A percentile compares a stretch with the other conserved stretches of the same genome.
phyloP scores from a whole-genome alignment of 1,140 invertebrate genomes.

The Drosophila sturtevanti region DNA sequence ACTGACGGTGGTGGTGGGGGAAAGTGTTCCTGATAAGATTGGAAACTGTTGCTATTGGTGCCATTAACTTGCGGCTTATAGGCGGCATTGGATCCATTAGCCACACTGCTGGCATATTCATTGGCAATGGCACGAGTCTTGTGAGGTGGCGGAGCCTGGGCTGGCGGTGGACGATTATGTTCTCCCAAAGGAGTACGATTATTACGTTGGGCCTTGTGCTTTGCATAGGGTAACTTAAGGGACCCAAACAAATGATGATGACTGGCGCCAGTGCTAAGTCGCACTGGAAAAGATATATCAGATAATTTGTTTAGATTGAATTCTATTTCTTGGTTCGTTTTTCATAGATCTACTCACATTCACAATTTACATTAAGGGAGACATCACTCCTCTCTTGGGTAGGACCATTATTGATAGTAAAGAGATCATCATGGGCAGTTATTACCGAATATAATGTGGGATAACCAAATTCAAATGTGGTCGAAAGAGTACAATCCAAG shows the following conservation, averaged over 20 bases:
- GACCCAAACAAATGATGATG: conserved; percentile 53
- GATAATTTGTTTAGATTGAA: background rate
- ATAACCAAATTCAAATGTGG: conserved; percentile 81
- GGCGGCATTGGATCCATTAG: conserved; percentile 1
- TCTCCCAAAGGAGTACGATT: conserved; percentile 49
- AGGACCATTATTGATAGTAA: conserved; percentile 52
- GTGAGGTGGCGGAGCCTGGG: conserved; percentile 47
- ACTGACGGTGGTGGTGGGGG: background rate
- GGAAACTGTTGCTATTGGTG: conserved; percentile 19
- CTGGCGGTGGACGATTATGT: conserved; percentile 41
- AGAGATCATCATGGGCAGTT: conserved; percentile 84
- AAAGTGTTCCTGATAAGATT: conserved; percentile 37
- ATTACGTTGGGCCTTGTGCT: conserved; percentile 49
- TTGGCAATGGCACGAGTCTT: conserved; percentile 56
- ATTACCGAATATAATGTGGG: conserved; percentile 83
- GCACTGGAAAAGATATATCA: conserved; percentile 33
- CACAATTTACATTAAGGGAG: conserved; percentile 52
- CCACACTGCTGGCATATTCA: conserved; percentile 23
- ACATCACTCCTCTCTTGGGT: conserved; percentile 71
- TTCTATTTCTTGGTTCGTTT: background rate
- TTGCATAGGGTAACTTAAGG: conserved; percentile 46
- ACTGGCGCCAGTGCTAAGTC: conserved; percentile 20
- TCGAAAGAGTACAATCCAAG: conserved; percentile 53
- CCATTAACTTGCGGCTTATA: conserved; percentile 37
- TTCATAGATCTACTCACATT: conserved; percentile 67